These are phyloP conservation scores for Formica aserva DNA, from an alignment of 2,888 invertebrate genomes.

Conservation along the genomic window DNA sequence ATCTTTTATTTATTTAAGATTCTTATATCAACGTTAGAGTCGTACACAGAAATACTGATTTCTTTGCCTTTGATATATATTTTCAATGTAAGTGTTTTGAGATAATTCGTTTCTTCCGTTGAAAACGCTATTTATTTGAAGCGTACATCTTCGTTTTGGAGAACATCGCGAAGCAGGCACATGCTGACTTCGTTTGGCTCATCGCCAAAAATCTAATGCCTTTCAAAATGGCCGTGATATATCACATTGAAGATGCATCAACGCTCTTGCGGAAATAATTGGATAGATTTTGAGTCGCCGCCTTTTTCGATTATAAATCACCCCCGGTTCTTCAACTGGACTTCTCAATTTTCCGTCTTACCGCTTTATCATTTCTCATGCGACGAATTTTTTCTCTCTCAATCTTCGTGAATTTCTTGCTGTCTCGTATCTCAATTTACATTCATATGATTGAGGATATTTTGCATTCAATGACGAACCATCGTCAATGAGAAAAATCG, in stretches of 20 bases:
- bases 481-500: constrained; percentile 15
- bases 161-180: constrained; percentile 19
- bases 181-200: constrained; percentile 62
- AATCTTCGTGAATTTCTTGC: not conserved
- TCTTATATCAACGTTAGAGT: not conserved
- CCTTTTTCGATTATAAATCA: constrained; percentile 63
- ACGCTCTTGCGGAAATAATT: constrained; percentile 71
- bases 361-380: constrained; percentile 21
- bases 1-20: not conserved
- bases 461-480: constrained; percentile 30
- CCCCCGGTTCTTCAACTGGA: constrained; percentile 47
- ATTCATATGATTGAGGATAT: not conserved
- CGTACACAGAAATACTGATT: not conserved
- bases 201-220: constrained; percentile 63
- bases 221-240: constrained; percentile 58
- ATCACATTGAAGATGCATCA: constrained; percentile 70
- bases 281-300: constrained; percentile 62
- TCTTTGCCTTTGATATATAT: not conserved
- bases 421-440: constrained; percentile 8
- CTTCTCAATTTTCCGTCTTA: constrained; percentile 55
- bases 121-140: constrained; percentile 45
- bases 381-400: not conserved
- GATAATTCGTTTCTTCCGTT: constrained; percentile 29
- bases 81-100: constrained; percentile 21
- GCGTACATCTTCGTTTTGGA: constrained; percentile 21